These are phyloP conservation scores for Bubo scandiacus DNA, from an alignment of 2,113 vertebrate genomes.

Conservation along the genomic window DNA sequence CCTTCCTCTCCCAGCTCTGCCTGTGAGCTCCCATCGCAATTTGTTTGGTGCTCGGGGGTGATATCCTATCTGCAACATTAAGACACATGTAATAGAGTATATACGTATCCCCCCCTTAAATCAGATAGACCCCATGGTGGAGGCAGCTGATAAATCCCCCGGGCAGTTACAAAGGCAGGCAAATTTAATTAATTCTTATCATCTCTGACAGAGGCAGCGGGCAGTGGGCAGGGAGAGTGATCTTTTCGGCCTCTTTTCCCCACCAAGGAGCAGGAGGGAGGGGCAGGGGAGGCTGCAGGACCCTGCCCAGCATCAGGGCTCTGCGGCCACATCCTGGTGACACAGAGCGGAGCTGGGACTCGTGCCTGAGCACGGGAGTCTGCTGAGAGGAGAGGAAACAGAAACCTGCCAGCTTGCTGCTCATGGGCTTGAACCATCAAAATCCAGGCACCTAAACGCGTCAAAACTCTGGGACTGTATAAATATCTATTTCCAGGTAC, in stretches of 20 bases:
- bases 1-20: neutral
- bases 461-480: neutral
- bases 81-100: rapidly evolving
- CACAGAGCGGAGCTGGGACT: neutral
- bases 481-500: slow-evolving; percentile 55
- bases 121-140: neutral
- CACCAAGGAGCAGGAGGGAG: neutral
- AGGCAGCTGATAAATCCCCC: slow-evolving; percentile 18
- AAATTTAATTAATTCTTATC: slow-evolving; percentile 57
- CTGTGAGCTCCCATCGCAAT: neutral
- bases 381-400: neutral
- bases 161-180: neutral
- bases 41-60: neutral
- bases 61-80: neutral
- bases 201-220: neutral
- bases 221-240: neutral
- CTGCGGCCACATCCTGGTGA: neutral
- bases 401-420: neutral
- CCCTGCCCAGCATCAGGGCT: neutral
- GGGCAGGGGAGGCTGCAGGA: neutral
- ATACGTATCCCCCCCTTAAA: neutral
- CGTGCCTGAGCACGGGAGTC: rapidly evolving
- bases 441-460: neutral
- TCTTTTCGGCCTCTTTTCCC: neutral
- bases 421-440: neutral